These are phyloP conservation scores for Meghimatium bilineatum DNA, from an alignment of 2,888 invertebrate genomes.

Conservation along the genomic window DNA sequence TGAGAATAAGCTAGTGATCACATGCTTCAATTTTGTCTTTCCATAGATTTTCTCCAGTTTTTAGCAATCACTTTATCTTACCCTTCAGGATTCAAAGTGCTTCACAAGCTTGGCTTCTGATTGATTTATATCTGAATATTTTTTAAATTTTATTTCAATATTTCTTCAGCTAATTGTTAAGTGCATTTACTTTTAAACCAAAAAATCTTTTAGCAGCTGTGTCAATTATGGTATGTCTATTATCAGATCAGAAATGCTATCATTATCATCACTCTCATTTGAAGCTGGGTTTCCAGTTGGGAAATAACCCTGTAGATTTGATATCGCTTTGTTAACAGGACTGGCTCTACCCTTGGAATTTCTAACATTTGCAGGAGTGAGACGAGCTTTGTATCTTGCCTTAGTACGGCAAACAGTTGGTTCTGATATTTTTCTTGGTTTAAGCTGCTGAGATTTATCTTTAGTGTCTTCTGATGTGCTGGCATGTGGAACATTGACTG, in stretches of 20 bases:
- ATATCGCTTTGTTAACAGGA: neutral
- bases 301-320: conserved; percentile 17
- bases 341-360: conserved; percentile 3
- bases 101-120: too few species aligned
- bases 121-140: too few species aligned
- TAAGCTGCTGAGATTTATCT: neutral
- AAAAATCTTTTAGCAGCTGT: neutral
- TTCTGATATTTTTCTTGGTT: conserved; percentile 9
- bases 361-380: neutral
- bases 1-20: neutral
- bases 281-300: conserved; percentile 1
- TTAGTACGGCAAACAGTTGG: conserved; percentile 47
- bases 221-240: conserved; percentile 38
- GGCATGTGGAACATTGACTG: neutral
- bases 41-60: neutral
- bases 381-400: conserved; percentile 49
- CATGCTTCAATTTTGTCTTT: neutral
- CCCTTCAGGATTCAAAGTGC: too few species aligned
- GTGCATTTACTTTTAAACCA: neutral
- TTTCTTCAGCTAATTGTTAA: neutral
- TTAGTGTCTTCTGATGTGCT: neutral
- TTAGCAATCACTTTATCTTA: too few species aligned
- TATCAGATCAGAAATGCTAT: conserved; percentile 41
- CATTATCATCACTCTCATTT: conserved; percentile 45
- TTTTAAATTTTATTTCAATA: neutral